Evolutionary conservation across 2,797 vertebrate genomes (phyloP), one percentile per base, ranked within the genome.

Genomic region (Oophaga sylvatica): DNA sequence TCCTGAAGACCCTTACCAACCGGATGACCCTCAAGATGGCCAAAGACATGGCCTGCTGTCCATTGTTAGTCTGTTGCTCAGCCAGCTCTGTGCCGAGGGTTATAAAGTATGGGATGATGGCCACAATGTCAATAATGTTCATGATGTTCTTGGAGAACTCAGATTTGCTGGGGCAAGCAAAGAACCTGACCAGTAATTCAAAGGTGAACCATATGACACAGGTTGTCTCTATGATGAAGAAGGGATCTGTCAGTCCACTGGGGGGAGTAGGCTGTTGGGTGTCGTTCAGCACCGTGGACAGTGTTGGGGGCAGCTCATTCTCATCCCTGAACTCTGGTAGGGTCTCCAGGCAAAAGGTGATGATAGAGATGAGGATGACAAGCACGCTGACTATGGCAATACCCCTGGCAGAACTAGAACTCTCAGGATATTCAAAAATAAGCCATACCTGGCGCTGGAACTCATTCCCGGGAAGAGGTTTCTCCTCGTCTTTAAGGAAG

Each of bases 361-460:
- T 96, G 93, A 99, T 99, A 85, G 98, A 99, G 89, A 99, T 97
- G 91, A 97, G 97, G 91, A 99, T 99, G 78, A 99, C 97, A 19
- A 99, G 91, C 17, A 99, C 98, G 0, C 98, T 99, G 71, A 99
- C 97, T 10, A 99, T 99, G 91, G 98, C 98, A 10, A 99, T 97
- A 88, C 96, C 97, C 1, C 98, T 94, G 0, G 98, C 98, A 0
- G 98, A 96, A 26, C 95, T 95, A 0, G 97, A 99, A 90, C 97
- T 99, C 88, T 99, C 98, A 0, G 98, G 98, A 26, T 99, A 99
- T 90, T 99, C 97, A 9, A 99, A 99, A 56, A 99, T 97, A 20
- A 99, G 96, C 98, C 98, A 99, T n/a, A 99, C 97, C 91, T 99
- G 98, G 77, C 97, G 97, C 92, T 99, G 98, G 91, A 99, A 98